phyloP scores from a whole-genome alignment of 1,140 invertebrate species.

The Triops longicaudatus region DNA sequence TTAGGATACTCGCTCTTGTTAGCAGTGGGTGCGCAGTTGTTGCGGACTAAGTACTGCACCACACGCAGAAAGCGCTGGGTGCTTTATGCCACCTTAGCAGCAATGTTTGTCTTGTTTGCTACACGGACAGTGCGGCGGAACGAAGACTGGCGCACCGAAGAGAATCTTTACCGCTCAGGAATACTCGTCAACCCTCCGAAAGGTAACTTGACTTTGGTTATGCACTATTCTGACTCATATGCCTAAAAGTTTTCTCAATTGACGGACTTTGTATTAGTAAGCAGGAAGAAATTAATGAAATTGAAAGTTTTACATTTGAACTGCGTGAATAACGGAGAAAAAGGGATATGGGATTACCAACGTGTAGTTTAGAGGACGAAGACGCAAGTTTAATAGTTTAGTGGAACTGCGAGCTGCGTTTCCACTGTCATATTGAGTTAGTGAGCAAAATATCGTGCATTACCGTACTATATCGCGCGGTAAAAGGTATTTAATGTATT shows the following conservation, averaged over 20 bases:
- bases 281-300: background rate
- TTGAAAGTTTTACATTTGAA: no score
- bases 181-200: slow-evolving; percentile 92
- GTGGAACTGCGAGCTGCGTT: no score
- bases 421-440: no score
- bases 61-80: slow-evolving; percentile 35
- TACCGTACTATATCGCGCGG: no score
- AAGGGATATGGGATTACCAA: no score
- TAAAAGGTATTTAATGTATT: no score
- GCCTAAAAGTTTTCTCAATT: no score
- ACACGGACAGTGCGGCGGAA: slow-evolving; percentile 72
- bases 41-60: slow-evolving; percentile 32
- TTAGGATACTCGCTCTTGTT: slow-evolving; percentile 87
- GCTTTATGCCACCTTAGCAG: slow-evolving; percentile 41
- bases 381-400: no score
- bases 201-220: no score
- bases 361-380: no score
- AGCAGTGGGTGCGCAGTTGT: slow-evolving; percentile 58
- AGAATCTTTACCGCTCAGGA: slow-evolving; percentile 83
- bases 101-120: slow-evolving; percentile 56
- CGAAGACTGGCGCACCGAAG: slow-evolving; percentile 84
- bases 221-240: background rate
- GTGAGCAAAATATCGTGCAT: no score
- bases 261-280: background rate
- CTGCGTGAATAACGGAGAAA: no score